phyloP scores from a whole-genome alignment of 2,113 vertebrate species.

The Polyodon spathula region DNA sequence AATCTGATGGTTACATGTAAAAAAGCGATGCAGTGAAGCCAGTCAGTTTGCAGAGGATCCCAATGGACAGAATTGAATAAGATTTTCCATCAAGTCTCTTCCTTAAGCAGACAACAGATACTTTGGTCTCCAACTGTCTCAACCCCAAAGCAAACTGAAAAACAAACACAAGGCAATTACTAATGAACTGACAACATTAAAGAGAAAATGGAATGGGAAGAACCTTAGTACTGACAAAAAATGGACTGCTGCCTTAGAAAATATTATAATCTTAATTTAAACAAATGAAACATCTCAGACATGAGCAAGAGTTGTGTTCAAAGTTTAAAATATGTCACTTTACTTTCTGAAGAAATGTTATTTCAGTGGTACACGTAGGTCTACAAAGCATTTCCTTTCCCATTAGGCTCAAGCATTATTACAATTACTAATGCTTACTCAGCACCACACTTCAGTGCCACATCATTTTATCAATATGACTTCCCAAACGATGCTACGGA shows the following conservation, averaged over 20 bases:
- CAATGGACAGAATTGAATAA: neutral
- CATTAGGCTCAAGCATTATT: too few species aligned
- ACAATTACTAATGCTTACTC: too few species aligned
- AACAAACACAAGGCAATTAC: neutral
- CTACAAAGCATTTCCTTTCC: too few species aligned
- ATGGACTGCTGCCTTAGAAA: neutral
- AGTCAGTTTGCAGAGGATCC: neutral
- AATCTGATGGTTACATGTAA: neutral
- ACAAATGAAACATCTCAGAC: too few species aligned
- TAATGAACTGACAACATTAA: neutral
- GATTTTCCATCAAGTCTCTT: neutral
- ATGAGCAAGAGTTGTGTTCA: too few species aligned
- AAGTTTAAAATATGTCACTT: too few species aligned
- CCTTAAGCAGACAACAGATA: slow-evolving; percentile 5
- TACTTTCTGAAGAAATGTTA: too few species aligned
- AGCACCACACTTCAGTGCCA: too few species aligned
- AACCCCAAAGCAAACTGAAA: slow-evolving; percentile 61
- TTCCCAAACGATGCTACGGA: too few species aligned
- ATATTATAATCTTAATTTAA: neutral
- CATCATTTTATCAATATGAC: too few species aligned
- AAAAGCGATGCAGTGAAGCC: neutral
- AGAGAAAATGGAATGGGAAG: neutral
- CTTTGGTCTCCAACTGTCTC: slow-evolving; percentile 18
- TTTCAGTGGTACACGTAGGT: too few species aligned
- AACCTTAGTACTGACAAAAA: neutral